Percentiles rank a stretch among this genome's conserved stretches.
Conservation (phyloP, 2,113 vertebrate genomes). For the Columba livia region DNA sequence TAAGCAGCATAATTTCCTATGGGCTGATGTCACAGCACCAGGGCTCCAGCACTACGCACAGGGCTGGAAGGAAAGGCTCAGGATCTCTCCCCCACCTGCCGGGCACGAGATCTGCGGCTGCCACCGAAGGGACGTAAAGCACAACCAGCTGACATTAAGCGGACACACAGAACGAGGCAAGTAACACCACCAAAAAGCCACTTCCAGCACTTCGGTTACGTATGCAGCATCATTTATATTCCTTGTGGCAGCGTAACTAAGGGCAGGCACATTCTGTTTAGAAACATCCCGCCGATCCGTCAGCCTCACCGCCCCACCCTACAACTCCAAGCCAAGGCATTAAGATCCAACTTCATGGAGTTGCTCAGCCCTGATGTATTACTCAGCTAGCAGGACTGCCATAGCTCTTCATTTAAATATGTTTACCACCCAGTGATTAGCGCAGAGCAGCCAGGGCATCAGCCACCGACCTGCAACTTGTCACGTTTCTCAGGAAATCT, state of each 20-base stretch:
- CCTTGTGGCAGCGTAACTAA: constrained; percentile 36
- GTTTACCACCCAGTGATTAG: background rate
- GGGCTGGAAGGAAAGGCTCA: background rate
- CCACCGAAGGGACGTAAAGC: background rate
- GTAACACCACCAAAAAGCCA: constrained; percentile 13
- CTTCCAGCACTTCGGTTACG: background rate
- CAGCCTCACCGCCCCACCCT: constrained; percentile 17
- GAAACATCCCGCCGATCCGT: constrained; percentile 12
- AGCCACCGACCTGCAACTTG: background rate
- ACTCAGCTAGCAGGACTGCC: background rate
- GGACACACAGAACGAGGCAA: background rate
- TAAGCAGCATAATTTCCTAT: background rate
- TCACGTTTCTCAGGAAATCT: background rate
- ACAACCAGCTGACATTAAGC: background rate
- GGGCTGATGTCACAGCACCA: background rate
- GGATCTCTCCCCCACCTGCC: background rate
- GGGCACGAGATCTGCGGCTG: background rate
- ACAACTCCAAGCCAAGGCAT: constrained; percentile 26
- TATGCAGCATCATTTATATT: constrained; percentile 6
- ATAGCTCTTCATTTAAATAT: constrained; percentile 14
- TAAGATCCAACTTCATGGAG: constrained; percentile 3
- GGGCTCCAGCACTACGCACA: background rate
- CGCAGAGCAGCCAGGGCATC: constrained; percentile 1
- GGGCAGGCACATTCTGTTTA: constrained; percentile 40
- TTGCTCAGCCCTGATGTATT: constrained; percentile 31